Conservation (phyloP, 2,888 invertebrate genomes). For the Mythimna loreyi region DNA sequence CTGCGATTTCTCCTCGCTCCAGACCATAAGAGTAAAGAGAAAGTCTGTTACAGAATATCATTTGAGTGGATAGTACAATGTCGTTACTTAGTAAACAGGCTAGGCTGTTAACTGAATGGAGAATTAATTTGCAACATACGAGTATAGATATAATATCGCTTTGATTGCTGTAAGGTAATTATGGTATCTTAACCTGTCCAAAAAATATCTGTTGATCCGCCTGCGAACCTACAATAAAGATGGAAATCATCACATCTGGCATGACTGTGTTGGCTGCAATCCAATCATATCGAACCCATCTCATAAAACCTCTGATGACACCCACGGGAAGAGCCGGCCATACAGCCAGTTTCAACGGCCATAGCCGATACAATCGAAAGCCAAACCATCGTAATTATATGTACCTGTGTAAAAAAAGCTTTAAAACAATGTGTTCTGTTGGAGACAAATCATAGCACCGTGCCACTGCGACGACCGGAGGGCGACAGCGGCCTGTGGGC, state of each 20-base stretch:
- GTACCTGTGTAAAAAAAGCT: conserved; percentile 26
- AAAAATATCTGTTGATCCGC: background rate
- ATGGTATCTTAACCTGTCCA: background rate
- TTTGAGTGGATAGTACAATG: too few relatives aligned
- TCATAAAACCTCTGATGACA: conserved; percentile 34
- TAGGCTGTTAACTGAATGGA: too few relatives aligned
- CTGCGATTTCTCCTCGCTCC: too few relatives aligned
- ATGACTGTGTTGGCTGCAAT: conserved; percentile 13
- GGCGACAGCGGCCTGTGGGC: too few relatives aligned
- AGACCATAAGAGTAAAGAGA: too few relatives aligned
- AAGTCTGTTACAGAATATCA: too few relatives aligned
- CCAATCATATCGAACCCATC: conserved; percentile 17
- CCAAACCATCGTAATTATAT: conserved; percentile 22
- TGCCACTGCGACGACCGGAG: too few relatives aligned
- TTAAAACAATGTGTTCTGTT: conserved; percentile 18
- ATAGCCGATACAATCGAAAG: conserved; percentile 24
- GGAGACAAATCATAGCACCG: too few relatives aligned
- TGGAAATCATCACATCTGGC: conserved; percentile 15
- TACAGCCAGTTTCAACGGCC: conserved; percentile 18
- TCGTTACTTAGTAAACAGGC: too few relatives aligned
- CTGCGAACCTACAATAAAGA: conserved; percentile 15
- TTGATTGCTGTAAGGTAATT: background rate
- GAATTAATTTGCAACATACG: too few relatives aligned
- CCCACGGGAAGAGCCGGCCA: conserved; percentile 21
- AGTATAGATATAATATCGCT: too few relatives aligned